A percentile compares a stretch with the other conserved stretches of the same genome.
These are phyloP conservation scores for Gracilinanus agilis DNA, from an alignment of 2,113 vertebrate genomes.

Conservation along the genomic window DNA sequence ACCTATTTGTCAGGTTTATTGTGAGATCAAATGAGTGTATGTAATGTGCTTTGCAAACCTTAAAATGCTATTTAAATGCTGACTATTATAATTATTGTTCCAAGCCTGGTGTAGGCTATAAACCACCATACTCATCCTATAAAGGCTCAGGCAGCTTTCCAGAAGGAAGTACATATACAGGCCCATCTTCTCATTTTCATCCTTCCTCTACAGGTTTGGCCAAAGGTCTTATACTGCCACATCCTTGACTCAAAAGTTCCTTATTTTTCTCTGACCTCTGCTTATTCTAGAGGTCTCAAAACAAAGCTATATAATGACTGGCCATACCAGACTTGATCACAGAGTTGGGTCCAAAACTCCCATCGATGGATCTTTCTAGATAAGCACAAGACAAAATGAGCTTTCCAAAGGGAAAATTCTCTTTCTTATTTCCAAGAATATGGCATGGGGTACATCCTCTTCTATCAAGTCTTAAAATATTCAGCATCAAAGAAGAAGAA, in stretches of 20 bases:
- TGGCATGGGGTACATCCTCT: not conserved
- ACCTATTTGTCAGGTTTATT: too few species aligned
- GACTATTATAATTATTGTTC: not conserved
- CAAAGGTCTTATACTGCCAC: not conserved
- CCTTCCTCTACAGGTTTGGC: not conserved
- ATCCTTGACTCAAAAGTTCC: not conserved
- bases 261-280: not conserved
- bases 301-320: not conserved
- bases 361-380: not conserved
- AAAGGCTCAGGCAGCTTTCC: not conserved
- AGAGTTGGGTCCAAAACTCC: not conserved
- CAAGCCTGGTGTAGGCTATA: not conserved
- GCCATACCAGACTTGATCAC: not conserved
- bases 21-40: too few species aligned
- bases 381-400: not conserved
- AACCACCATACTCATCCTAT: not conserved
- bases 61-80: not conserved
- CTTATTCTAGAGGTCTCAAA: not conserved
- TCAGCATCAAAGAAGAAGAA: not conserved
- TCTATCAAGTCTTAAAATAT: not conserved
- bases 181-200: not conserved
- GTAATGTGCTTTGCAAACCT: not conserved
- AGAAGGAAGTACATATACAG: not conserved
- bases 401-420: not conserved
- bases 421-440: not conserved